Conservation (phyloP, 2,888 invertebrate genomes). For the Tipula lateralis region DNA sequence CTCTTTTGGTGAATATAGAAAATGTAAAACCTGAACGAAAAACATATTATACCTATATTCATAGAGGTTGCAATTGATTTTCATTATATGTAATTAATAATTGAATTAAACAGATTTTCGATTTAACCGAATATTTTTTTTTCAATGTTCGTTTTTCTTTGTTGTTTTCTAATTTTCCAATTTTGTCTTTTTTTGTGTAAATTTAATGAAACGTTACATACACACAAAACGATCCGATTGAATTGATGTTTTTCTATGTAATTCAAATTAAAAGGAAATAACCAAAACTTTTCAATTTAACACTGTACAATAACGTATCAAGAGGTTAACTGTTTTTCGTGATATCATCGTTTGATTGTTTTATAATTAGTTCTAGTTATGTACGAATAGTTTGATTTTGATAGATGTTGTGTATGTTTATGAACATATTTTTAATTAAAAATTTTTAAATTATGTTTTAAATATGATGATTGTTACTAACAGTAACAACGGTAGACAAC, state of each 20-base stretch:
- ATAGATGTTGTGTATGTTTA: not conserved
- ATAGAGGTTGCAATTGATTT: no score
- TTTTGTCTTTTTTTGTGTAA: not conserved
- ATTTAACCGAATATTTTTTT: no score
- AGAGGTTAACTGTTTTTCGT: not conserved
- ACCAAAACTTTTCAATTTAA: not conserved
- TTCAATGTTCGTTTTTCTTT: not conserved
- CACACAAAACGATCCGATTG: not conserved
- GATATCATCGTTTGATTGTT: not conserved
- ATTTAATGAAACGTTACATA: not conserved
- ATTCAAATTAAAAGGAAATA: not conserved
- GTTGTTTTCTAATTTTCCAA: no score
- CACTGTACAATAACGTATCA: no score
- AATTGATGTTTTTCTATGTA: not conserved
- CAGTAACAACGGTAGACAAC: not conserved
- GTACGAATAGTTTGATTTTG: no score
- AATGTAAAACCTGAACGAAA: no score
- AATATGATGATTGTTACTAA: not conserved
- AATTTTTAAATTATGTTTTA: not conserved
- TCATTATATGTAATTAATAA: no score
- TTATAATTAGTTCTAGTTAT: not conserved
- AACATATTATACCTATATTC: no score
- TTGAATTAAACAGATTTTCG: no score
- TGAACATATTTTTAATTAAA: not conserved
- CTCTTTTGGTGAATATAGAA: no score